Conservation (phyloP, 2,113 vertebrate genomes). For the Syrmaticus mikado region DNA sequence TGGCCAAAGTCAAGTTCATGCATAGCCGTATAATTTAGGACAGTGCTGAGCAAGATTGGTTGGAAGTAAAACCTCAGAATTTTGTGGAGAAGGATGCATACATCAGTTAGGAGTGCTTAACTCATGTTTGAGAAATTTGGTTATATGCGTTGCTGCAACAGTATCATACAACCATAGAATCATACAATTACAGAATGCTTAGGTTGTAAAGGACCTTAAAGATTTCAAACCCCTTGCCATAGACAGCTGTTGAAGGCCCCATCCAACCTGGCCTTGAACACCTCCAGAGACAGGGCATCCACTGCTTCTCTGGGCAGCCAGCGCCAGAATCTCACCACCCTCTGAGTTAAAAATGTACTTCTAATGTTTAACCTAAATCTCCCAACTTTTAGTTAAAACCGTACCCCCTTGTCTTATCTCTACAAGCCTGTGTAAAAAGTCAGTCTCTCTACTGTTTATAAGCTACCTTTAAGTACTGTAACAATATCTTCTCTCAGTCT, state of each 20-base stretch:
- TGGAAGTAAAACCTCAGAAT: not conserved
- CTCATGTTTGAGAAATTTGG: not conserved
- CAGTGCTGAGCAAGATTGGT: not conserved
- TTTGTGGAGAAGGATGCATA: not conserved
- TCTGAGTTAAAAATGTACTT: not conserved
- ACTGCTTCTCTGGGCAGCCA: not conserved
- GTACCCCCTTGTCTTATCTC: not conserved
- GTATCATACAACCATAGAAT: no score
- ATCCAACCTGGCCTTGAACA: not conserved
- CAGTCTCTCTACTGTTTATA: not conserved
- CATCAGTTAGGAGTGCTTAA: not conserved
- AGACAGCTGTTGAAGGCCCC: not conserved
- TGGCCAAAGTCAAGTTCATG: not conserved
- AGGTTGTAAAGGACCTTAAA: not conserved
- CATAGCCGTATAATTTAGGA: no score
- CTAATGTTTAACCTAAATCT: not conserved
- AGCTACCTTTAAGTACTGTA: not conserved
- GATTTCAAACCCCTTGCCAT: not conserved
- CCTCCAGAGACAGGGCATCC: not conserved
- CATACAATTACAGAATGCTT: not conserved
- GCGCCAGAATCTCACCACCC: not conserved
- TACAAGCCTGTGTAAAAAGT: not conserved
- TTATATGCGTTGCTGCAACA: accelerated
- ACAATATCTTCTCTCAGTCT: not conserved
- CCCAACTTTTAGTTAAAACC: not conserved